These are phyloP conservation scores for Rhopalosiphum padi DNA, from an alignment of 1,140 invertebrate genomes.

Conservation along the genomic window DNA sequence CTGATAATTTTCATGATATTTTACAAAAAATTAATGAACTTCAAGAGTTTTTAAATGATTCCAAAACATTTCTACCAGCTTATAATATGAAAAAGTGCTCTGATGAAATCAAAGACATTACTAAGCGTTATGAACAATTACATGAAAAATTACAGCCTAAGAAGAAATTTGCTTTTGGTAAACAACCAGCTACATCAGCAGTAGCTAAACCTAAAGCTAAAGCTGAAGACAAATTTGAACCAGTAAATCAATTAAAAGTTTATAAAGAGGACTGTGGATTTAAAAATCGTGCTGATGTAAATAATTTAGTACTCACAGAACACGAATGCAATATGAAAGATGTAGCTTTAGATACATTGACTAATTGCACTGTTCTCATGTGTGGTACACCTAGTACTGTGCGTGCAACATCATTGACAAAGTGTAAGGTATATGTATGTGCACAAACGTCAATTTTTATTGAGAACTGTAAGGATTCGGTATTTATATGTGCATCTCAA, in stretches of 20 bases:
- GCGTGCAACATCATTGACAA: background rate
- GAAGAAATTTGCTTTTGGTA: constrained; percentile 52
- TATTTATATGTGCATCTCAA: constrained; percentile 42
- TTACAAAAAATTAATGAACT: constrained; percentile 51
- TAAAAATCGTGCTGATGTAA: constrained; percentile 41
- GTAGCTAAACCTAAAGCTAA: background rate
- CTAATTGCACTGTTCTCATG: constrained; percentile 41
- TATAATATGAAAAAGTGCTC: constrained; percentile 51
- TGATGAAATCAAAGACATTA: constrained; percentile 23
- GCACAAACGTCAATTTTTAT: constrained; percentile 54
- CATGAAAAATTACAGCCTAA: constrained; percentile 39
- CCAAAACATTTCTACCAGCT: constrained; percentile 29
- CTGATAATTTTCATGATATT: background rate
- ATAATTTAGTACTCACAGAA: background rate
- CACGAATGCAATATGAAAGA: constrained; percentile 37
- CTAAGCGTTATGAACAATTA: constrained; percentile 36
- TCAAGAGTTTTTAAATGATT: constrained; percentile 46
- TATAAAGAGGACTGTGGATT: constrained; percentile 50
- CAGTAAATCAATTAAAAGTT: background rate
- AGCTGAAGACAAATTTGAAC: constrained; percentile 19
- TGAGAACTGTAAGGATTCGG: constrained; percentile 42
- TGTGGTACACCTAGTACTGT: constrained; percentile 48
- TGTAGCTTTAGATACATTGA: constrained; percentile 27
- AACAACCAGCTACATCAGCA: background rate
- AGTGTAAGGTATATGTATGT: constrained; percentile 36